Evolutionary conservation across 2,888 invertebrate species (phyloP).

Genomic region (Acronicta aceris): DNA sequence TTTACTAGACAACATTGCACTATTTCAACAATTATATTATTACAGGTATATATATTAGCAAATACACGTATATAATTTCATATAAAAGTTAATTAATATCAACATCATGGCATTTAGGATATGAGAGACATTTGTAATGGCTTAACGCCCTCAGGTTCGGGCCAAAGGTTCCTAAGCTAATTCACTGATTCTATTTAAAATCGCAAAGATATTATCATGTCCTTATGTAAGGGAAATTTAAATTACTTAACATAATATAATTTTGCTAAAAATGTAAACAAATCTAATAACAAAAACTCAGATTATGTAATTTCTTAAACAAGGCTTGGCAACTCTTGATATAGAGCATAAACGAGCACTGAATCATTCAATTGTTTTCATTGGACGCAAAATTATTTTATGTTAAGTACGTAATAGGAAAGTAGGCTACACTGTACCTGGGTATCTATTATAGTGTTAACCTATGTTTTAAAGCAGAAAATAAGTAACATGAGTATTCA

Average conservation of each 20-base stretch:
- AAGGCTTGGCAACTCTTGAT: constrained; percentile 31
- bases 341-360: constrained; percentile 18
- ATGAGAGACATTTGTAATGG: constrained; percentile 29
- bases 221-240: constrained; percentile 1
- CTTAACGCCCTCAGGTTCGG: constrained; percentile 10
- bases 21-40: constrained; percentile 22
- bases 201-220: background rate
- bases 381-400: constrained; percentile 23
- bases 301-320: constrained; percentile 29
- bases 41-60: constrained; percentile 33
- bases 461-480: constrained; percentile 4
- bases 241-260: constrained; percentile 18
- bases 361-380: constrained; percentile 19
- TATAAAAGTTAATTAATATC: constrained; percentile 57
- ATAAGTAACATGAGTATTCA: constrained; percentile 16
- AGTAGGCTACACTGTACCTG: too few species aligned
- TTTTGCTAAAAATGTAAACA: constrained; percentile 9
- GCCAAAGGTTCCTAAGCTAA: constrained; percentile 23
- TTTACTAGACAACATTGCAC: constrained; percentile 26
- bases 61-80: constrained; percentile 32
- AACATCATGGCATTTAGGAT: constrained; percentile 53
- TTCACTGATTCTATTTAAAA: constrained; percentile 8
- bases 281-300: constrained; percentile 24
- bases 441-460: too few species aligned
- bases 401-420: background rate